Base-by-base conservation (phyloP, 1,140 invertebrate species). In the Ephestia elutella region DNA sequence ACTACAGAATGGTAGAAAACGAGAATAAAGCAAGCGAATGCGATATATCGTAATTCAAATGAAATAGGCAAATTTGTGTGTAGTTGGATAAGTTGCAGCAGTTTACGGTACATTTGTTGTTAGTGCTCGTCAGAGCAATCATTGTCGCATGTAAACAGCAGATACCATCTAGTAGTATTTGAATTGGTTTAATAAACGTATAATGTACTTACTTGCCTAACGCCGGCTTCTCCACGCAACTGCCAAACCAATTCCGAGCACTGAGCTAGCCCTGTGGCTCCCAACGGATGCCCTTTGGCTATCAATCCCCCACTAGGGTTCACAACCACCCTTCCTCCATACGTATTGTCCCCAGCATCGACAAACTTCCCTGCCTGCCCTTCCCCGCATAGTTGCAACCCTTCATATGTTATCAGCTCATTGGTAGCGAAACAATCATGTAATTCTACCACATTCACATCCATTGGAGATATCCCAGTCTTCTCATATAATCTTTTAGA, bases 391-490 rank as follows among this genome's bases (percentile, higher is more conserved):
- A 99, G 86, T 17, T 98, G 97, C 15, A 99, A 90, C 2, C 97
- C 97, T 90, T 99, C 98, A 75, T 99, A 99, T 0, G 97, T 98
- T 5, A 99, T 95, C 28, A 99, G 87, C 78, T 99, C 98, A 89
- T 99, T 99, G 5, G 96, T 93, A 7, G 98, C 98, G 89, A 99
- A 99, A 89, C 98, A 99, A 82, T 99, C 98, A 74, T 99, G 98
- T 13, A 99, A 90, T 84, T 99, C 98, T 13, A 99, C 92, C 0
- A 99, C 98, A 89, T 99, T 92, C 0, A 99, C 94, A 80, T 99
- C 95, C 10, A 89, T 89, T 2, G 96, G 94, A 55, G 88, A 92
- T 17, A 94, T 90, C 5, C 92, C 92, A 8, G 96, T 92, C 78
- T 96, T 95, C 13, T 90, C 79, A 70, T 96, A 99, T 0, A 96